phyloP scores from a whole-genome alignment of 2,113 vertebrate species.

The Psammodynastes pulverulentus region DNA sequence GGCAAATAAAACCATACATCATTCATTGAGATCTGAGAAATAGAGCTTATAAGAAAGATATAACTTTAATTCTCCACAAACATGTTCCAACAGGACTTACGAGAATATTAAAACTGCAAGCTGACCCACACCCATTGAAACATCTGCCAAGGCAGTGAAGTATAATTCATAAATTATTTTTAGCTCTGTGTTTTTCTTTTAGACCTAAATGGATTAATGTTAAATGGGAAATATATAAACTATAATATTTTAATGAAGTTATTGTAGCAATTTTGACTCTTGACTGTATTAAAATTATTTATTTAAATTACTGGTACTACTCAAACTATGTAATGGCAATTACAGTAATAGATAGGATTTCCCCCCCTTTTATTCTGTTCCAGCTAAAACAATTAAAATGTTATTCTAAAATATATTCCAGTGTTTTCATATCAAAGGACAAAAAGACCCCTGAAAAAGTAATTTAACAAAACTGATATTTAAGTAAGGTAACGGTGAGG shows the following conservation, averaged over 20 bases:
- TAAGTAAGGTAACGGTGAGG: too few relatives aligned
- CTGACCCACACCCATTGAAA: background rate
- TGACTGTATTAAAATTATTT: background rate
- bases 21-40: constrained; percentile 9
- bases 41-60: background rate
- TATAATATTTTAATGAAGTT: background rate
- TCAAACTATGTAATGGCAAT: background rate
- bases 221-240: background rate
- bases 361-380: background rate
- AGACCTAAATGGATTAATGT: background rate
- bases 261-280: background rate
- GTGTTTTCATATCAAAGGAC: background rate
- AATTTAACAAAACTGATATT: background rate
- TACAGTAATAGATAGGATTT: background rate
- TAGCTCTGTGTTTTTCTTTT: background rate
- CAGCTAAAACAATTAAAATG: background rate
- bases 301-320: background rate
- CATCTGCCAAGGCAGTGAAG: background rate
- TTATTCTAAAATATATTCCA: background rate
- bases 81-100: background rate
- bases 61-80: background rate
- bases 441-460: background rate
- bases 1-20: constrained; percentile 8
- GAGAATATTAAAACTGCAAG: background rate
- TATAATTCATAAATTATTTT: background rate